These are phyloP conservation scores for Halichoeres trimaculatus DNA, from an alignment of 2,113 vertebrate species.

Conservation along the genomic window DNA sequence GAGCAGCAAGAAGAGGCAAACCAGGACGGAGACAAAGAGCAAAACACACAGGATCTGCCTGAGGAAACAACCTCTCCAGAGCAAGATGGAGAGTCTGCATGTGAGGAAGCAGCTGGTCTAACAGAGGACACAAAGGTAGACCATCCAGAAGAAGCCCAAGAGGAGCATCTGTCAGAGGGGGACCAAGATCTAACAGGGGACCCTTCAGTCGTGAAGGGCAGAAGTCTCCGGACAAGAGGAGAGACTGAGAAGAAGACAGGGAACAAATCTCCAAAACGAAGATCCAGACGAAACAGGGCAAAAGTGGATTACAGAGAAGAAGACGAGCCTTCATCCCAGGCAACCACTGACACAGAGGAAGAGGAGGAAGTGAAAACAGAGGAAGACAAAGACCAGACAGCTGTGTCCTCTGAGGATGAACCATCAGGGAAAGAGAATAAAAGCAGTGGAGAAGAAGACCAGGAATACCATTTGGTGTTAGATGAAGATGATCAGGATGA, in stretches of 20 bases:
- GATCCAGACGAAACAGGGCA: conserved; percentile 6
- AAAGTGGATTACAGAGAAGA: conserved; percentile 77
- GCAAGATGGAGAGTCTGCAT: background rate
- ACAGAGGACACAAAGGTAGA: background rate
- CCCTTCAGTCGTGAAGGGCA: background rate
- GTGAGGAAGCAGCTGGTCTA: background rate
- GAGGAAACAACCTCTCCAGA: background rate
- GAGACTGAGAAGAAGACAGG: background rate
- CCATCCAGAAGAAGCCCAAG: background rate
- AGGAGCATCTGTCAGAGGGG: background rate
- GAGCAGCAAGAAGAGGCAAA: background rate
- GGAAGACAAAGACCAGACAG: conserved; percentile 56
- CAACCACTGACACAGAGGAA: conserved; percentile 60
- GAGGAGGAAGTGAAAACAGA: conserved; percentile 79
- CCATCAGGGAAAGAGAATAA: conserved; percentile 36
- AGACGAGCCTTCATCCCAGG: conserved; percentile 62
- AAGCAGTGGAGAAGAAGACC: background rate
- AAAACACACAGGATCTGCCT: too few relatives aligned
- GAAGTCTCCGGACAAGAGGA: background rate
- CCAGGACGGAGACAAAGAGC: too few relatives aligned
- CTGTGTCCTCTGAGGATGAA: conserved; percentile 60
- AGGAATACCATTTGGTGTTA: background rate
- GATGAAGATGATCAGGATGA: conserved; percentile 14
- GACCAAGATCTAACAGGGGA: background rate
- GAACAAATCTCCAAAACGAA: conserved; percentile 7